These are phyloP conservation scores for Kryptolebias marmoratus DNA, from an alignment of 2,113 vertebrate genomes.

Conservation along the genomic window DNA sequence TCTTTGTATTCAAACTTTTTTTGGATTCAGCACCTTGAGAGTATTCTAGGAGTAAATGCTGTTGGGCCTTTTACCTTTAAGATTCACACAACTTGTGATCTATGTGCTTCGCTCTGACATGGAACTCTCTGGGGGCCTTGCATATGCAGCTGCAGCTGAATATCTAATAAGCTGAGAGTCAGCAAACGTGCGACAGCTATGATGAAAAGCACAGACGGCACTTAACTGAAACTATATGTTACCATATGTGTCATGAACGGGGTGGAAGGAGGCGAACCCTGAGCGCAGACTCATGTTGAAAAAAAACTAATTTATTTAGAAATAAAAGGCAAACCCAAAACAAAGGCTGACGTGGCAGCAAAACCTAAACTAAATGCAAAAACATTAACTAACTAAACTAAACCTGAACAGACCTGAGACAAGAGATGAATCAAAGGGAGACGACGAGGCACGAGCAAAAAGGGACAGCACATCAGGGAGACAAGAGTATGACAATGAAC, in stretches of 20 bases:
- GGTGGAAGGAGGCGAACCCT: too few relatives aligned
- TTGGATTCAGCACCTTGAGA: neutral
- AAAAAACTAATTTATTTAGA: too few relatives aligned
- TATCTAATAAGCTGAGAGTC: neutral
- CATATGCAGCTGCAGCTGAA: conserved; percentile 1
- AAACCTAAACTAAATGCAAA: too few relatives aligned
- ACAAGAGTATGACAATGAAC: too few relatives aligned
- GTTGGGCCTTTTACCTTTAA: conserved; percentile 12
- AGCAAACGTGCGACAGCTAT: neutral
- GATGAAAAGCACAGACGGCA: neutral
- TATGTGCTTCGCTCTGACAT: conserved; percentile 5
- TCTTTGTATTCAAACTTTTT: conserved; percentile 5
- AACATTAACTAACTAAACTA: too few relatives aligned
- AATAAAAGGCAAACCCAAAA: too few relatives aligned
- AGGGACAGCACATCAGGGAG: too few relatives aligned
- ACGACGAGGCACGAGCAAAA: too few relatives aligned
- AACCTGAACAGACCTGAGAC: too few relatives aligned
- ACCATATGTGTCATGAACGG: neutral
- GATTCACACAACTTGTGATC: neutral
- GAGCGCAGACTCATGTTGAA: too few relatives aligned
- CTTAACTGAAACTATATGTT: neutral
- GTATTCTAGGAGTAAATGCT: neutral
- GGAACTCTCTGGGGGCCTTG: neutral
- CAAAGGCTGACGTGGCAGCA: too few relatives aligned
- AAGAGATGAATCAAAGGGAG: too few relatives aligned